Evolutionary conservation across 2,113 vertebrate genomes (phyloP).

Genomic region (Macroglossus sobrinus): DNA sequence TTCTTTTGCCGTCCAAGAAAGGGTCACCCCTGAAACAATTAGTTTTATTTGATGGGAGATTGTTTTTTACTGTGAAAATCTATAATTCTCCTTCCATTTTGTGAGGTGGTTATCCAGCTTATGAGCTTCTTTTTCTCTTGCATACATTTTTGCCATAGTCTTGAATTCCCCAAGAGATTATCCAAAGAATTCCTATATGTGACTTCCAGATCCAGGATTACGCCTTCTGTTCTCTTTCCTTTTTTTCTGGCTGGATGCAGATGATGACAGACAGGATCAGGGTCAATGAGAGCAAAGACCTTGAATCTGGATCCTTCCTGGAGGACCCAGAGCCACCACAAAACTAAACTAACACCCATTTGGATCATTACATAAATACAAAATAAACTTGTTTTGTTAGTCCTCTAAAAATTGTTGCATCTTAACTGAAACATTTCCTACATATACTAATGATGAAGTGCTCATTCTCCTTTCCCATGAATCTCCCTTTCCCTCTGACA

Average conservation of each 20-base stretch:
- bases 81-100: neutral
- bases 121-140: neutral
- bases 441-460: neutral
- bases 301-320: neutral
- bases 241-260: neutral
- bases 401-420: neutral
- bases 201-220: neutral
- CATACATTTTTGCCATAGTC: neutral
- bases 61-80: neutral
- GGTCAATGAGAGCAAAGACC: neutral
- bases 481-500: neutral
- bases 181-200: neutral
- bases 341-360: neutral
- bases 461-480: neutral
- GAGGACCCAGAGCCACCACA: neutral
- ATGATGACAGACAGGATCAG: neutral
- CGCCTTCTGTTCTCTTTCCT: neutral
- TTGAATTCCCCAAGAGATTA: neutral
- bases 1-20: neutral
- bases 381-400: neutral
- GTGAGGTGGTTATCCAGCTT: neutral
- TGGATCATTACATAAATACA: neutral
- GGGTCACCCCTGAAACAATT: neutral
- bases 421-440: neutral
- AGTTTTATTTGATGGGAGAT: neutral